A percentile compares a stretch with the other conserved stretches of the same genome.
Evolutionary conservation across 2,888 invertebrate genomes (phyloP).

Genomic region (Amphimallon solstitiale): DNA sequence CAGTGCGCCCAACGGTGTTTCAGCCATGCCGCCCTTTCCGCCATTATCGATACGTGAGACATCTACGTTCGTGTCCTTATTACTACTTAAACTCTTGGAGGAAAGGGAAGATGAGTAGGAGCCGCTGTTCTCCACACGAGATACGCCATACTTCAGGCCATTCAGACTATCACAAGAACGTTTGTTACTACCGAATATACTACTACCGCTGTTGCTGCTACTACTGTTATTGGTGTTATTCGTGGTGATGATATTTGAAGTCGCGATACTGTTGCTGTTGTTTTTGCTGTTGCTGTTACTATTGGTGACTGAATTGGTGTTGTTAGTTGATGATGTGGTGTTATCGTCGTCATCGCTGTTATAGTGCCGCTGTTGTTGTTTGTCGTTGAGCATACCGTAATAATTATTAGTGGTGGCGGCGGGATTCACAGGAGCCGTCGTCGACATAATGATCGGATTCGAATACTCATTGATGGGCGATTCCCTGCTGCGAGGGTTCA

Average conservation of each 20-base stretch:
- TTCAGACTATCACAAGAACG: slow-evolving; percentile 60
- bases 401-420: slow-evolving; percentile 36
- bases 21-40: background rate
- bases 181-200: slow-evolving; percentile 44
- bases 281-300: background rate
- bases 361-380: slow-evolving; percentile 43
- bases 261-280: background rate
- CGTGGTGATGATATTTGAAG: slow-evolving; percentile 2
- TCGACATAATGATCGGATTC: slow-evolving; percentile 35
- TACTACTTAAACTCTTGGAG: slow-evolving; percentile 7
- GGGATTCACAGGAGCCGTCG: slow-evolving; percentile 25
- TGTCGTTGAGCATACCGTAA: slow-evolving; percentile 55
- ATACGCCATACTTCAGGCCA: slow-evolving; percentile 56
- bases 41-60: slow-evolving; percentile 7
- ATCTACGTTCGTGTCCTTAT: slow-evolving; percentile 26
- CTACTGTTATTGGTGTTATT: slow-evolving; percentile 3
- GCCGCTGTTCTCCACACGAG: slow-evolving; percentile 33
- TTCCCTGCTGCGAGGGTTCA: slow-evolving; percentile 63
- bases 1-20: slow-evolving; percentile 13
- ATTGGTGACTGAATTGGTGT: slow-evolving; percentile 26
- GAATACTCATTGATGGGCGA: slow-evolving; percentile 46
- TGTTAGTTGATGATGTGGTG: slow-evolving; percentile 14
- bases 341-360: slow-evolving; percentile 55
- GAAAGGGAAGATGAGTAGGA: slow-evolving; percentile 4
- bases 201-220: background rate